Base-by-base conservation (phyloP, 2,113 vertebrate genomes). In the Spizaetus ornatus region DNA sequence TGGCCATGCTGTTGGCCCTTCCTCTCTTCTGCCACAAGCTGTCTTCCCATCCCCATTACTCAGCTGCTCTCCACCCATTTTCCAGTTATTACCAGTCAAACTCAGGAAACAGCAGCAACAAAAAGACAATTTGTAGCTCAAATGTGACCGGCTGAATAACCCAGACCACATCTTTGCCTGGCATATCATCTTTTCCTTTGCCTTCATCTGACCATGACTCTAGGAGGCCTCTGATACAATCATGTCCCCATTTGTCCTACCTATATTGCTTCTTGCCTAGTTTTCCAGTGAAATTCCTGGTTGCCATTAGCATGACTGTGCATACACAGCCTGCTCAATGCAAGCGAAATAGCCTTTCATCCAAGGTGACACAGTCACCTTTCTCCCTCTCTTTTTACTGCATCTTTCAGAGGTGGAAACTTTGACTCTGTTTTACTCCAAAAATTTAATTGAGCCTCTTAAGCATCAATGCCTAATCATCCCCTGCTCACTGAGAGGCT, bases 241-340 rank as follows among this genome's bases (percentile, higher is more conserved):
- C 23, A 7, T 43, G 40, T 80, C 36, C 36, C 36, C 13, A 8
- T 73, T 72, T 90, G 10, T 86, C 53, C 67, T 53, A 45, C 48
- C 48, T 80, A 5, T 65, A 36, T 48, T 48, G 13, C 31, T 80
- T 73, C 43, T 88, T 10, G 5, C 58, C 22, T 4, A 17, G 27
- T 61, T 80, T 93, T 95, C 88, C 2, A 0, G 34, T 47, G 12
- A 53, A 92, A 92, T 93, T 88, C 93, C 83, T 77, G 31, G 36
- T 85, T 93, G 79, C 50, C 53, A 43, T 86, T 77, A 45, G 61
- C 86, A 88, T 86, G 86, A 80, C 74, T 80, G 43, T 77, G 79
- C 88, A 92, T 85, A 86, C 58, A 61, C 8, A 92, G 58, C 32
- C 66, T 43, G 52, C 56, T 85, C 88, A 76, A 55, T 22, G 53